These are phyloP conservation scores for Drosophila kohkoa DNA, from an alignment of 1,140 invertebrate genomes.

Conservation along the genomic window DNA sequence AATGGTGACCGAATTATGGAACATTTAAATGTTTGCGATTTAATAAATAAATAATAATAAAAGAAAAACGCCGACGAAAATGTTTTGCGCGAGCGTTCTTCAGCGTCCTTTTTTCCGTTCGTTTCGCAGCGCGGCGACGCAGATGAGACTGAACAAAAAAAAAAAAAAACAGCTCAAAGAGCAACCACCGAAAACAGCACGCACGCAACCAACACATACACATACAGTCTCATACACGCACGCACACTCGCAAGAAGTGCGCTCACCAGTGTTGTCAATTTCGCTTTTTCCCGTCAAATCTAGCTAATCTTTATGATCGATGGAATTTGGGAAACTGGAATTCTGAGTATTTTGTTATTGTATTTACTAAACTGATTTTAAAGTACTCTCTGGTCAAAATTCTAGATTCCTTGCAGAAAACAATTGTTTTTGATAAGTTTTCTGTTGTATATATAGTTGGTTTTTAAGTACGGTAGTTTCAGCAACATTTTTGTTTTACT, in stretches of 20 bases:
- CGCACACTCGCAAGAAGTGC: background rate
- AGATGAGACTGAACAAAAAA: constrained; percentile 72
- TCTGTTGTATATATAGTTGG: too few species aligned
- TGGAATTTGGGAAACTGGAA: too few species aligned
- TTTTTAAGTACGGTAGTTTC: too few species aligned
- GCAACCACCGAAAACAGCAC: constrained; percentile 77
- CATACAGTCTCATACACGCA: constrained; percentile 23
- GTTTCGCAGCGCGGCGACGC: constrained; percentile 69
- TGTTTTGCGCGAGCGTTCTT: constrained; percentile 75
- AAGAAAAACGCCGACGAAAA: constrained; percentile 49
- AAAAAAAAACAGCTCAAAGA: constrained; percentile 61
- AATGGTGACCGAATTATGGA: constrained; percentile 32
- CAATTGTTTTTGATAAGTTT: too few species aligned
- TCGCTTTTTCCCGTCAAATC: too few species aligned
- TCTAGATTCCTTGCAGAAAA: too few species aligned
- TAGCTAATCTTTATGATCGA: too few species aligned
- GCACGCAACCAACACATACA: constrained; percentile 45
- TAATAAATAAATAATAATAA: constrained; percentile 48
- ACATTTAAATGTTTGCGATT: constrained; percentile 49
- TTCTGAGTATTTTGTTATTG: too few species aligned
- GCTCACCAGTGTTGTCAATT: background rate
- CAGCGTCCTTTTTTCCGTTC: constrained; percentile 70
- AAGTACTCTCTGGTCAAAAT: too few species aligned
- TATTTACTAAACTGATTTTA: too few species aligned
- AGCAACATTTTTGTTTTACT: too few species aligned